These are phyloP conservation scores for Carpatolechia fugitivella DNA, from an alignment of 2,888 invertebrate genomes.

Conservation along the genomic window DNA sequence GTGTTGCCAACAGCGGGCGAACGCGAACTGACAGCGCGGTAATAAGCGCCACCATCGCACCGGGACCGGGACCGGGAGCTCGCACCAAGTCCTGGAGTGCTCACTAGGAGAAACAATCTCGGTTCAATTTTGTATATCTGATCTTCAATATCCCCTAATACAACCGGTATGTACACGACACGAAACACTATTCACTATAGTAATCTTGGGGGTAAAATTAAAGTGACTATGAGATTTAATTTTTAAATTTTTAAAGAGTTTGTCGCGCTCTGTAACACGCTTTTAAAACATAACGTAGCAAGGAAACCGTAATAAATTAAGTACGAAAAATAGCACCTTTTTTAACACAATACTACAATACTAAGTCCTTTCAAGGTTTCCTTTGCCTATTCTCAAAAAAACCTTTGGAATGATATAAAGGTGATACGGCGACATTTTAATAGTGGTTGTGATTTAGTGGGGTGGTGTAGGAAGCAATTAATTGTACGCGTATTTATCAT, in stretches of 20 bases:
- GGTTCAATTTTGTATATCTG: too few relatives aligned
- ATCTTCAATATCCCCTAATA: too few relatives aligned
- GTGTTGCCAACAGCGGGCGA: conserved; percentile 48
- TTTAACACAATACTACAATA: conserved; percentile 10
- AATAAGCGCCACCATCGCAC: neutral
- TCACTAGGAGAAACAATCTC: neutral
- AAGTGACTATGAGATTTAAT: too few relatives aligned
- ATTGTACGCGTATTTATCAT: conserved; percentile 71
- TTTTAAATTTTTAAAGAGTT: too few relatives aligned
- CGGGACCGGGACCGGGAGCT: neutral
- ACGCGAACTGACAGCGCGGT: conserved; percentile 48
- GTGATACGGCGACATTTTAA: conserved; percentile 58
- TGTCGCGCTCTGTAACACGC: too few relatives aligned
- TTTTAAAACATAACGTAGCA: too few relatives aligned
- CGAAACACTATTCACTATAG: too few relatives aligned
- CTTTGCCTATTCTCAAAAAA: conserved; percentile 29
- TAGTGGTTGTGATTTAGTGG: conserved; percentile 59
- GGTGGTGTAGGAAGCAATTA: conserved; percentile 70
- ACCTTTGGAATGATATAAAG: conserved; percentile 45
- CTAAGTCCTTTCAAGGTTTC: conserved; percentile 10
- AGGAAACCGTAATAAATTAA: too few relatives aligned
- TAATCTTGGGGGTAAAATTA: too few relatives aligned
- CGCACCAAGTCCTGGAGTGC: neutral
- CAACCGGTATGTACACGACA: too few relatives aligned
- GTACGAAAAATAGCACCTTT: too few relatives aligned